phyloP scores from a whole-genome alignment of 2,113 vertebrate genomes.

The Holacanthus passer region DNA sequence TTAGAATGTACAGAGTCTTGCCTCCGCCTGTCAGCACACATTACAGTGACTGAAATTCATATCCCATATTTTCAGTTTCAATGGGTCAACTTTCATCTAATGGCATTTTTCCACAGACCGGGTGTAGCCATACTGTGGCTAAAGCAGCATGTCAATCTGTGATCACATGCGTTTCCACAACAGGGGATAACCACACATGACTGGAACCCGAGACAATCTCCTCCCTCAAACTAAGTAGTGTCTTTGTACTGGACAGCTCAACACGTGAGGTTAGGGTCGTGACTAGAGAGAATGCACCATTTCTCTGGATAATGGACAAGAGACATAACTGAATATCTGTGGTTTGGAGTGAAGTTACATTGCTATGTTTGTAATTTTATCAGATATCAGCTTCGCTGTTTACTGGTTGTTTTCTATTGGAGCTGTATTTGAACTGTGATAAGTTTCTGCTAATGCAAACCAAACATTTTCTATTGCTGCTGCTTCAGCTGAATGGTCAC shows the following conservation, averaged over 20 bases:
- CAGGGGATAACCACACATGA: neutral
- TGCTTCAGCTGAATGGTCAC: too few species aligned
- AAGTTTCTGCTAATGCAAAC: neutral
- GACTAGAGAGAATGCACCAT: too few species aligned
- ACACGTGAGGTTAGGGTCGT: neutral
- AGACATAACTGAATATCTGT: too few species aligned
- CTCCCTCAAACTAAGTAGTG: neutral
- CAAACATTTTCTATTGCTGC: neutral
- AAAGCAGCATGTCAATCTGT: neutral
- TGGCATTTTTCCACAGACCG: neutral
- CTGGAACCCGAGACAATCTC: neutral
- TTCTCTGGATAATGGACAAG: neutral
- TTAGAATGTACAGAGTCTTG: constrained; percentile 18
- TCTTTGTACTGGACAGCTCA: neutral
- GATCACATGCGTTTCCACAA: neutral
- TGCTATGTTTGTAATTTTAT: neutral
- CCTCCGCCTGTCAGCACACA: neutral
- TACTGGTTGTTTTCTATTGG: neutral
- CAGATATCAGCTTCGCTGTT: neutral
- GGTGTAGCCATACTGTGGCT: neutral
- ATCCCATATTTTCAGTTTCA: constrained; percentile 7
- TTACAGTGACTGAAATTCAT: constrained; percentile 3
- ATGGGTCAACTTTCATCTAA: neutral
- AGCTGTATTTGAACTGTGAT: neutral
- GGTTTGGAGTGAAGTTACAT: too few species aligned